Evolutionary conservation across 1,140 invertebrate genomes (phyloP).

Genomic region (Nebria ingens): DNA sequence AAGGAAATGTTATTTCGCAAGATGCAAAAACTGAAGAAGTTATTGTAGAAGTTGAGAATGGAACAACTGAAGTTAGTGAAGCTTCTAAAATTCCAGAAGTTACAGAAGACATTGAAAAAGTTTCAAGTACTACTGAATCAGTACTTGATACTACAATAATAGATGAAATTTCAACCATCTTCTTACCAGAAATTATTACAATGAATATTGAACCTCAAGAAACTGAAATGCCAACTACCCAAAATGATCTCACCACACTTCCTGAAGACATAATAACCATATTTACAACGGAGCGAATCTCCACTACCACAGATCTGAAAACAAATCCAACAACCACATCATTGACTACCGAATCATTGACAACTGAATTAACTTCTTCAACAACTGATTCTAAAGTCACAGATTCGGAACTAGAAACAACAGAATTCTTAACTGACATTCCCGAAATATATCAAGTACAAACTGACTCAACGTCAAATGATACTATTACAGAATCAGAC

Average conservation of each 20-base stretch:
- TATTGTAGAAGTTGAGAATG: constrained; percentile 3
- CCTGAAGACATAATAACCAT: not conserved
- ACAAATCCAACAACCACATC: not conserved
- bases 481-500: not conserved
- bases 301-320: too few relatives aligned
- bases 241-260: not conserved
- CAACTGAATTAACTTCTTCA: not conserved
- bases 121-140: not conserved
- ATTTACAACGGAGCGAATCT: not conserved
- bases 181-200: not conserved
- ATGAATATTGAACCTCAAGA: not conserved
- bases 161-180: not conserved
- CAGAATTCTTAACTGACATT: constrained; percentile 15
- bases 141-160: not conserved
- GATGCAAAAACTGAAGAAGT: constrained; percentile 5
- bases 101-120: not conserved
- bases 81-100: not conserved
- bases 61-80: not conserved
- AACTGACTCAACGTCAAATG: constrained; percentile 11
- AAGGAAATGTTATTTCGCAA: too few relatives aligned
- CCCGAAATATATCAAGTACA: not conserved
- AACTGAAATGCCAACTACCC: not conserved
- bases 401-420: not conserved
- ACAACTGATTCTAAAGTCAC: not conserved
- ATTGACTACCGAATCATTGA: not conserved